These are phyloP conservation scores for Scleropages formosus DNA, from an alignment of 2,797 vertebrate species.

Conservation along the genomic window DNA sequence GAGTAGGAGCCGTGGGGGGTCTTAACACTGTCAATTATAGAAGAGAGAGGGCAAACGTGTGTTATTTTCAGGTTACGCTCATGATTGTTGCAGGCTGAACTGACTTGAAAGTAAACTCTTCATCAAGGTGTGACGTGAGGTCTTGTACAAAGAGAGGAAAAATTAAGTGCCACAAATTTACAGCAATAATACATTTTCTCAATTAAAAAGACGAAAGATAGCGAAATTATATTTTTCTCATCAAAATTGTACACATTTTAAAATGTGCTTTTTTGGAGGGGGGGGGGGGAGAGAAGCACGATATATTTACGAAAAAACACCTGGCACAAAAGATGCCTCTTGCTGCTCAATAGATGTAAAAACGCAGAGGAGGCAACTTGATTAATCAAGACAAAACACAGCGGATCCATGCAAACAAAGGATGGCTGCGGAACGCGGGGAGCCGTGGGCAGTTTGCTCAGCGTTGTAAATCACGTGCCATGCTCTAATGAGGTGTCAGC, in stretches of 20 bases:
- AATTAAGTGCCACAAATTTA: neutral
- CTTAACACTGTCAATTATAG: neutral
- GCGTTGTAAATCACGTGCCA: conserved; percentile 49
- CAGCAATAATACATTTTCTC: neutral
- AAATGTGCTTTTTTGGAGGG: neutral
- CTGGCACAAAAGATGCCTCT: neutral
- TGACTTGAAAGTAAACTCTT: neutral
- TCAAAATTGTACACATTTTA: neutral
- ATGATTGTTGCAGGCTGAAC: conserved; percentile 15
- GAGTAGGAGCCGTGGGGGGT: neutral
- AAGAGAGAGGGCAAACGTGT: neutral
- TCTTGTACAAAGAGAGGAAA: neutral
- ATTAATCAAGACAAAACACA: conserved; percentile 42
- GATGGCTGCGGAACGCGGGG: conserved; percentile 32
- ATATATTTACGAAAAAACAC: neutral
- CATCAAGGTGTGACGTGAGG: neutral
- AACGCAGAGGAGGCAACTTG: neutral
- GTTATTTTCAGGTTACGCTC: neutral
- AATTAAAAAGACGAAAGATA: neutral
- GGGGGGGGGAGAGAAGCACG: too few relatives aligned
- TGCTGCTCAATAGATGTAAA: neutral
- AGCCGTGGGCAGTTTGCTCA: conserved; percentile 49
- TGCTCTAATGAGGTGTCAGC: conserved; percentile 51
- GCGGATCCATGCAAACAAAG: conserved; percentile 51
- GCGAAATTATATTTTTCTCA: neutral